Conservation (phyloP, 2,888 invertebrate species). For the Ceriagrion tenellum region DNA sequence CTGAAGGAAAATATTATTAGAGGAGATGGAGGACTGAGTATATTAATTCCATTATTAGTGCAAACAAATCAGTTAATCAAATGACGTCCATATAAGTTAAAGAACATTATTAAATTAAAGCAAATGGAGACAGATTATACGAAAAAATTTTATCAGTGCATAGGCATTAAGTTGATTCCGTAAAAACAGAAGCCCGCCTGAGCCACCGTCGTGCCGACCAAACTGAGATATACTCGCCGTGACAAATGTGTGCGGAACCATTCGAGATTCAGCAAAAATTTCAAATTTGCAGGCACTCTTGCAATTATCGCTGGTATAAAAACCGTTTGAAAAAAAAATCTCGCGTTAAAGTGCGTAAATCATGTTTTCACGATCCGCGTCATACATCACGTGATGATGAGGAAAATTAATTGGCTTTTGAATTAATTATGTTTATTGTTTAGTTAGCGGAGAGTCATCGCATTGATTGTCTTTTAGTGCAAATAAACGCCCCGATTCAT, state of each 20-base stretch:
- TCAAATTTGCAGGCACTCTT: background rate
- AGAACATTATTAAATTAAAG: no score
- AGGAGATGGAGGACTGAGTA: no score
- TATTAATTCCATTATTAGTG: no score
- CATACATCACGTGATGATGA: slow-evolving; percentile 6
- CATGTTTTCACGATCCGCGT: background rate
- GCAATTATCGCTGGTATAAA: background rate
- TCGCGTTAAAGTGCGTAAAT: background rate
- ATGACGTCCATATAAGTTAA: no score
- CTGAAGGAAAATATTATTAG: no score
- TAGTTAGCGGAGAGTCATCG: background rate
- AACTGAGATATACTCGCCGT: background rate
- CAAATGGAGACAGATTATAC: no score
- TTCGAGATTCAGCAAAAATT: background rate
- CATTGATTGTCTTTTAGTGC: slow-evolving; percentile 20
- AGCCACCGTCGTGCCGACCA: background rate
- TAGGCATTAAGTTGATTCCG: background rate
- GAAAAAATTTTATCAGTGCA: background rate
- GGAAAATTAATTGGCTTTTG: slow-evolving; percentile 35
- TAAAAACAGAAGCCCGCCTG: background rate
- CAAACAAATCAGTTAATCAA: no score
- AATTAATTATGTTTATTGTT: slow-evolving; percentile 35
- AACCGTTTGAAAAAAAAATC: background rate
- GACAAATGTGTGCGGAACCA: background rate
- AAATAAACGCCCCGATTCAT: slow-evolving; percentile 10